Evolutionary conservation across 2,797 vertebrate species (phyloP).

Genomic region (Anomalospiza imberbis): DNA sequence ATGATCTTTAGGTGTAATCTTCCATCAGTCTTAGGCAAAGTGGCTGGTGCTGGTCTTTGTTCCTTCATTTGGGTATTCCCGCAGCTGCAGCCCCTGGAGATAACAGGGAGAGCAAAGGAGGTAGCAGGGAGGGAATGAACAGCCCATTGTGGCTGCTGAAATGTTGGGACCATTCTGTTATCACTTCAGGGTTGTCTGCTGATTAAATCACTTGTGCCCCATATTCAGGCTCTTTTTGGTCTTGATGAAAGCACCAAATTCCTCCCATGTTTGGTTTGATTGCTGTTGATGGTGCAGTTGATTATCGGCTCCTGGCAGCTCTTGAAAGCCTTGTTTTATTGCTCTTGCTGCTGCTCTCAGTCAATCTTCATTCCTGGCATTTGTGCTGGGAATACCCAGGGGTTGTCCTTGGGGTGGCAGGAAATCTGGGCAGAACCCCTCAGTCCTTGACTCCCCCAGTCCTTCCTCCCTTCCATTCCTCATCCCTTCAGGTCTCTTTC

Average conservation of each 20-base stretch:
- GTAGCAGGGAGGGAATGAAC: background rate
- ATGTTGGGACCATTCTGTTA: background rate
- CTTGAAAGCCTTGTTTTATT: background rate
- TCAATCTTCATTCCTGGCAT: background rate
- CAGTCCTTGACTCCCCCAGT: rapidly evolving
- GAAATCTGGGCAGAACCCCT: background rate
- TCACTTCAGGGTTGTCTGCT: background rate
- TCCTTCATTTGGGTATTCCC: background rate
- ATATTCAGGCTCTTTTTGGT: background rate
- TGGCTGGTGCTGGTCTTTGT: background rate
- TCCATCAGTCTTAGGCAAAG: background rate
- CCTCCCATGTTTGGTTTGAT: background rate
- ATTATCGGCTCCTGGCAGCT: background rate
- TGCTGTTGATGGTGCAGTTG: background rate
- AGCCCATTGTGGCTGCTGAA: background rate
- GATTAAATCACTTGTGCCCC: background rate
- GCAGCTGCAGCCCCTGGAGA: background rate
- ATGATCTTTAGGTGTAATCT: background rate
- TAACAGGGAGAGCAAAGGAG: background rate
- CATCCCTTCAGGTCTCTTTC: background rate
- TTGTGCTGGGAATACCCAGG: background rate
- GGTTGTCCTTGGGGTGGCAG: background rate
- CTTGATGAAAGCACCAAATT: background rate
- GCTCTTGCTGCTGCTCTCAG: background rate
- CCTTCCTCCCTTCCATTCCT: no score